These are phyloP conservation scores for Hecatera dysodea DNA, from an alignment of 2,888 invertebrate genomes.

Conservation along the genomic window DNA sequence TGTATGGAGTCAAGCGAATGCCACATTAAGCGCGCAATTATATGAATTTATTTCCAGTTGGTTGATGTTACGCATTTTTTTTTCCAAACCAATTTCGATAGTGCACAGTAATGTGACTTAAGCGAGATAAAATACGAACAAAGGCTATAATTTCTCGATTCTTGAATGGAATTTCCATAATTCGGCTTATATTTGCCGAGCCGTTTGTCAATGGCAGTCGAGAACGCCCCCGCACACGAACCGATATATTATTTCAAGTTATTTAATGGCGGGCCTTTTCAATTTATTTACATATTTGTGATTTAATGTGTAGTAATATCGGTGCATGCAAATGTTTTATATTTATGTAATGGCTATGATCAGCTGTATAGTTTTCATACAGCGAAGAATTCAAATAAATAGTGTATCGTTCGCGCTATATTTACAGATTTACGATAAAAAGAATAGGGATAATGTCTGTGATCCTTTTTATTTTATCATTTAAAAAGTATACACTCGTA, in stretches of 20 bases:
- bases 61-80: slow-evolving; percentile 82
- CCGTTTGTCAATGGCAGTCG: slow-evolving; percentile 75
- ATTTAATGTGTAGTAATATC: slow-evolving; percentile 70
- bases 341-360: slow-evolving; percentile 52
- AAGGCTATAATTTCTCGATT: slow-evolving; percentile 84
- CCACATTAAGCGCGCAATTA: slow-evolving; percentile 85
- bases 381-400: slow-evolving; percentile 16
- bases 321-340: slow-evolving; percentile 66
- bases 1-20: slow-evolving; percentile 69
- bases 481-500: not conserved
- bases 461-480: not conserved
- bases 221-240: slow-evolving; percentile 61
- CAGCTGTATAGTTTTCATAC: slow-evolving; percentile 40
- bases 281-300: slow-evolving; percentile 74
- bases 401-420: slow-evolving; percentile 11
- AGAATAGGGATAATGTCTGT: not conserved
- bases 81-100: slow-evolving; percentile 88
- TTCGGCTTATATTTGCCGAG: slow-evolving; percentile 82
- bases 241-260: slow-evolving; percentile 76
- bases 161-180: slow-evolving; percentile 84
- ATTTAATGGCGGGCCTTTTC: slow-evolving; percentile 74
- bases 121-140: slow-evolving; percentile 83
- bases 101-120: slow-evolving; percentile 80
- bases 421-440: slow-evolving; percentile 12
- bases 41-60: slow-evolving; percentile 85